Evolutionary conservation across 2,113 vertebrate genomes (phyloP).

Genomic region (Erythrocercus mccallii): DNA sequence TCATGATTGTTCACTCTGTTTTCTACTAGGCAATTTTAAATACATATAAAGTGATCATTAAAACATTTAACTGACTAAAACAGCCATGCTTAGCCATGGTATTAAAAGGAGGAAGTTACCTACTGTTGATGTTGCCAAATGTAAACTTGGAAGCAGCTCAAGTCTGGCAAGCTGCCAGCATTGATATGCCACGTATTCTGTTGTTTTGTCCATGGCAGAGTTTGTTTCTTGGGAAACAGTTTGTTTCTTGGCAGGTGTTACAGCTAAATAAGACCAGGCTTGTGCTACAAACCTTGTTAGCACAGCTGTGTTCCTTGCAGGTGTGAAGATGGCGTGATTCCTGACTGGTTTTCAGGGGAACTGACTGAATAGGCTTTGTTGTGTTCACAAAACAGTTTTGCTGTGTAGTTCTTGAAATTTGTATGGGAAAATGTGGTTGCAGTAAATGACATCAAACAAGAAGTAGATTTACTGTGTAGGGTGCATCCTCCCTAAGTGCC

Average conservation of each 20-base stretch:
- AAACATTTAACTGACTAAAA: not conserved
- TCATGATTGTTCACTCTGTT: not conserved
- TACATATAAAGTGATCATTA: not conserved
- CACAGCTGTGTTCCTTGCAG: not conserved
- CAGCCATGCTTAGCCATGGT: not conserved
- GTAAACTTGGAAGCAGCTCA: not conserved
- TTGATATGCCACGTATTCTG: accelerated
- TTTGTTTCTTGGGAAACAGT: not conserved
- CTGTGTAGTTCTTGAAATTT: not conserved
- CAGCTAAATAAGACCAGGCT: not conserved
- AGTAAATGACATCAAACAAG: not conserved
- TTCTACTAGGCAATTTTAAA: not conserved
- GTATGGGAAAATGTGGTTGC: not conserved
- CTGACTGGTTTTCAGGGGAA: not conserved
- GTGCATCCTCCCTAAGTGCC: not conserved
- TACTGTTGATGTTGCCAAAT: not conserved
- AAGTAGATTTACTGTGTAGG: not conserved
- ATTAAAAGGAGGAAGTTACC: not conserved
- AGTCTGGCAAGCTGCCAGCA: not conserved
- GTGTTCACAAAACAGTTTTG: not conserved
- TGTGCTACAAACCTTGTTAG: not conserved
- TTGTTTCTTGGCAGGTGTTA: not conserved
- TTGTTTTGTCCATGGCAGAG: not conserved
- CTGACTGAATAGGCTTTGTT: not conserved
- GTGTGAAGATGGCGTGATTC: not conserved